phyloP scores from a whole-genome alignment of 1,140 invertebrate genomes.

The Drosophila nigrodunni region DNA sequence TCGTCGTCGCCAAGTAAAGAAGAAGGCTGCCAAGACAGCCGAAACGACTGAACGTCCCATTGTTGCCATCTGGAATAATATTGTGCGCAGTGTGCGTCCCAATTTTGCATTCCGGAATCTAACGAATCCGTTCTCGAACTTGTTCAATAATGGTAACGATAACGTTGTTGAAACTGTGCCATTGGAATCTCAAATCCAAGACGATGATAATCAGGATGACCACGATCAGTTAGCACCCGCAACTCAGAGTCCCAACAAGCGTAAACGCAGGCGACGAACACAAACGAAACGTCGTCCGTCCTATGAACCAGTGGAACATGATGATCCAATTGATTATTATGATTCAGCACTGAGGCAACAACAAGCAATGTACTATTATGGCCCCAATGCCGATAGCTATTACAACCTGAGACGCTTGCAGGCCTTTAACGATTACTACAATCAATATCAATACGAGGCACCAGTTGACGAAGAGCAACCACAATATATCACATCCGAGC shows the following conservation, averaged over 20 bases:
- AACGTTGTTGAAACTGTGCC: constrained; percentile 74
- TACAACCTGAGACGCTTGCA: constrained; percentile 62
- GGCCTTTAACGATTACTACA: constrained; percentile 36
- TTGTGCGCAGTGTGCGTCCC: constrained; percentile 73
- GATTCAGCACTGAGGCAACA: not conserved
- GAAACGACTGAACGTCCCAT: constrained; percentile 68
- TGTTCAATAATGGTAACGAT: constrained; percentile 68
- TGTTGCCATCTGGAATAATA: constrained; percentile 71
- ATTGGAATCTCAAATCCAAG: constrained; percentile 27
- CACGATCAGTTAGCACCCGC: constrained; percentile 18
- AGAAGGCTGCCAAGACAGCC: constrained; percentile 38
- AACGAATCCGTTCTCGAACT: constrained; percentile 72
- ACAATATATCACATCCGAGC: not conserved
- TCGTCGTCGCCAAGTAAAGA: constrained; percentile 31
- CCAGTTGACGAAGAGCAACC: not conserved
- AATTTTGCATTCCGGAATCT: constrained; percentile 66
- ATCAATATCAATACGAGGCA: constrained; percentile 20
- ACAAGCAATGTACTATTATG: constrained; percentile 65
- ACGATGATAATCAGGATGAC: constrained; percentile 26
- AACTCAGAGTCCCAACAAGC: constrained; percentile 48
- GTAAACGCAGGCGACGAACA: constrained; percentile 69
- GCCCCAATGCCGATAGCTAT: constrained; percentile 51
- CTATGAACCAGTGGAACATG: constrained; percentile 39
- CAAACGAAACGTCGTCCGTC: constrained; percentile 48
- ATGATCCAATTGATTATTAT: constrained; percentile 58